Evolutionary conservation across 2,888 invertebrate species (phyloP).

Genomic region (Caenorhabditis doughertyi): DNA sequence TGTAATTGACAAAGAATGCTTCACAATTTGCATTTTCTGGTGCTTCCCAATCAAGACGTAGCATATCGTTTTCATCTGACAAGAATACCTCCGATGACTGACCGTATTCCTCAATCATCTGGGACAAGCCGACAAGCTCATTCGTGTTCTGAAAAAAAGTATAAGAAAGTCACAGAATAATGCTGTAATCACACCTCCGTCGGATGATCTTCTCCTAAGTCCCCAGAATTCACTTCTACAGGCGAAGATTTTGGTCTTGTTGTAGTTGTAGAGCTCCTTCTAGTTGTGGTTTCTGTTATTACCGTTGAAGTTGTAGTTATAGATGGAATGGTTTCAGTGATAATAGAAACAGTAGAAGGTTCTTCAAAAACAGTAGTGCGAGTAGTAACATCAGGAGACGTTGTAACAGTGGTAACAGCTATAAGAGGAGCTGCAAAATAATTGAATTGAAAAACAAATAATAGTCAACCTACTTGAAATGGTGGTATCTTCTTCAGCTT

Average conservation of each 20-base stretch:
- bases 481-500: slow-evolving; percentile 33
- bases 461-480: slow-evolving; percentile 36
- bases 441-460: background rate
- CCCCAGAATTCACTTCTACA: slow-evolving; percentile 60
- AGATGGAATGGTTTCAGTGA: slow-evolving; percentile 23
- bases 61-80: slow-evolving; percentile 60
- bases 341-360: slow-evolving; percentile 17
- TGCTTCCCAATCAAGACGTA: slow-evolving; percentile 77
- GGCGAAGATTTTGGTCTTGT: slow-evolving; percentile 39
- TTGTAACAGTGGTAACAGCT: slow-evolving; percentile 16
- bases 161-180: too few relatives aligned
- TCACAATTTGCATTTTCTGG: slow-evolving; percentile 79
- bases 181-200: slow-evolving; percentile 33
- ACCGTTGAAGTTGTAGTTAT: slow-evolving; percentile 19
- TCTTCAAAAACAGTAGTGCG: slow-evolving; percentile 20
- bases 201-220: slow-evolving; percentile 57
- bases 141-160: slow-evolving; percentile 34
- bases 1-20: slow-evolving; percentile 79
- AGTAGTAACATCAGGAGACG: slow-evolving; percentile 15
- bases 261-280: slow-evolving; percentile 42
- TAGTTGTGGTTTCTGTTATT: slow-evolving; percentile 49
- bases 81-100: slow-evolving; percentile 65
- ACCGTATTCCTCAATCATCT: slow-evolving; percentile 70
- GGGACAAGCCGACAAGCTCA: slow-evolving; percentile 24
- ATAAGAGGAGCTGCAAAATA: slow-evolving; percentile 38